Conservation (phyloP, 2,797 vertebrate species). For the Erithacus rubecula region DNA sequence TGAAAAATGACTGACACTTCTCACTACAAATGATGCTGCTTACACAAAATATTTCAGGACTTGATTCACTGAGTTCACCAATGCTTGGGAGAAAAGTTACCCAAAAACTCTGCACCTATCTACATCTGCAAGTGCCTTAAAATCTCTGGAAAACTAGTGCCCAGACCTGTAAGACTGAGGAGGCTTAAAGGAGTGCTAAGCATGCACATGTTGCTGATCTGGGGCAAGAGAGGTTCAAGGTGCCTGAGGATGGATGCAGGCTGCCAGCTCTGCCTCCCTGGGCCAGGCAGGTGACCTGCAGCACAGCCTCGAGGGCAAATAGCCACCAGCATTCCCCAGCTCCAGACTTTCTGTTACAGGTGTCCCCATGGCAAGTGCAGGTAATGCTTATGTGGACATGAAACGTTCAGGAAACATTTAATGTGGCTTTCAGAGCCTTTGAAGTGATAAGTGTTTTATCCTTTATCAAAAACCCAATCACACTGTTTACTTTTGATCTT, state of each 20-base stretch:
- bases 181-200: neutral
- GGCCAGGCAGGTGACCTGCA: neutral
- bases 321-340: neutral
- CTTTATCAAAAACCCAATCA: slow-evolving; percentile 63
- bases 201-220: accelerated
- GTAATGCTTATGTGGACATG: neutral
- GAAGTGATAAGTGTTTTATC: slow-evolving; percentile 61
- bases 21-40: neutral
- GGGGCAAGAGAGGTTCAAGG: neutral
- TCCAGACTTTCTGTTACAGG: neutral
- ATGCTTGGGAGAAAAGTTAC: neutral
- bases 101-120: neutral
- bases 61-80: neutral
- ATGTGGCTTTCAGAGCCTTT: slow-evolving; percentile 25
- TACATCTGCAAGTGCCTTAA: neutral
- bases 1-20: neutral
- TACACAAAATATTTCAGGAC: neutral
- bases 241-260: neutral
- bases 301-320: accelerated
- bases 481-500: slow-evolving; percentile 63
- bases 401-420: slow-evolving; percentile 31
- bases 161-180: neutral
- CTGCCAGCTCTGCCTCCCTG: neutral
- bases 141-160: neutral
- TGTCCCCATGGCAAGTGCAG: neutral